phyloP scores from a whole-genome alignment of 2,888 invertebrate species.

The Monopis laevigella region DNA sequence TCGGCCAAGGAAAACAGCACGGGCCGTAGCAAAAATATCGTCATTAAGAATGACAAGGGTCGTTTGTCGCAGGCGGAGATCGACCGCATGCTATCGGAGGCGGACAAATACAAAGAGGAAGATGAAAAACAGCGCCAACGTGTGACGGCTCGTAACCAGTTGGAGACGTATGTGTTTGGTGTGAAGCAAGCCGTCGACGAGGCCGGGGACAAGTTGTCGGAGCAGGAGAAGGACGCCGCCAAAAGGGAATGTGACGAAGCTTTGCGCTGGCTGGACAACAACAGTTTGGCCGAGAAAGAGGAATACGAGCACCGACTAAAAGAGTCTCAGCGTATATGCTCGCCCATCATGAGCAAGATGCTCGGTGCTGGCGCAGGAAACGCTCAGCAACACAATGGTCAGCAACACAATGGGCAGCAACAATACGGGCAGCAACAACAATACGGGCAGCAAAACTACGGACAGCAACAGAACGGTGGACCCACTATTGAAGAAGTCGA shows the following conservation, averaged over 20 bases:
- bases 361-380: constrained; percentile 54
- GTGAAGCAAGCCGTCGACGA: constrained; percentile 76
- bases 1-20: constrained; percentile 77
- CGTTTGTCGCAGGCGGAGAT: constrained; percentile 83
- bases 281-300: constrained; percentile 71
- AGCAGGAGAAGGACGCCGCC: constrained; percentile 71
- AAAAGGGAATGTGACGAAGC: constrained; percentile 65
- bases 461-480: constrained; percentile 20
- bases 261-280: constrained; percentile 76
- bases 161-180: constrained; percentile 76
- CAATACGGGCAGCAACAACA: constrained; percentile 9
- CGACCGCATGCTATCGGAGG: constrained; percentile 80
- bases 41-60: constrained; percentile 85
- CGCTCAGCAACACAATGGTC: constrained; percentile 15
- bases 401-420: constrained; percentile 17
- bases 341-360: constrained; percentile 65
- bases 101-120: constrained; percentile 77
- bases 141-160: constrained; percentile 73
- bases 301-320: constrained; percentile 70
- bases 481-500: constrained; percentile 44
- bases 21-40: constrained; percentile 77
- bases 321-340: constrained; percentile 67
- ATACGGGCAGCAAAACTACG: constrained; percentile 17
- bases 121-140: constrained; percentile 75
- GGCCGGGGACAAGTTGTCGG: constrained; percentile 66